A percentile compares a stretch with the other conserved stretches of the same genome.
phyloP scores from a whole-genome alignment of 2,888 invertebrate species.

The Ichneumoninae sp. region DNA sequence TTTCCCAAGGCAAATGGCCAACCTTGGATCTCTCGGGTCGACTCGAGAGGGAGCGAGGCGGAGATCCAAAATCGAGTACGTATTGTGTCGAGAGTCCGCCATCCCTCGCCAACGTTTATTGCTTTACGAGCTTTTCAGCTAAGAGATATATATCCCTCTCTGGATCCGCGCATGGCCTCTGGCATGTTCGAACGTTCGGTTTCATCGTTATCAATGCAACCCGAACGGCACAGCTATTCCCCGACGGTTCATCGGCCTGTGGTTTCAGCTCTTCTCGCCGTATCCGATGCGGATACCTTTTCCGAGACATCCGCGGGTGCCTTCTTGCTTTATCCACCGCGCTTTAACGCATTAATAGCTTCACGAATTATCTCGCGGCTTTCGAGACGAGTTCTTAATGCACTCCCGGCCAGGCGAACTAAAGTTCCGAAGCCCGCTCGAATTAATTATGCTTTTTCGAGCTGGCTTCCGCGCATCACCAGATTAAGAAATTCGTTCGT shows the following conservation, averaged over 20 bases:
- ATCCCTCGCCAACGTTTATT: constrained; percentile 39
- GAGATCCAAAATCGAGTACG: neutral
- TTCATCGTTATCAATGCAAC: constrained; percentile 47
- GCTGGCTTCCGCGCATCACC: too few species aligned
- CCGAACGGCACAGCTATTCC: neutral
- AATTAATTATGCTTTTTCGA: neutral
- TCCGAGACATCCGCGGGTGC: constrained; percentile 14
- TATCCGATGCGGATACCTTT: constrained; percentile 5
- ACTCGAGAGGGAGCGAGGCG: constrained; percentile 57
- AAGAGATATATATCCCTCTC: neutral
- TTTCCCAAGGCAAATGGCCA: constrained; percentile 73
- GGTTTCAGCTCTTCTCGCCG: neutral
- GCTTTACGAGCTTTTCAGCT: neutral
- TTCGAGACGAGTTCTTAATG: constrained; percentile 43
- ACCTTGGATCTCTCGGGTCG: constrained; percentile 70
- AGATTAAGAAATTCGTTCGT: too few species aligned
- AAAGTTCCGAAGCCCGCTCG: neutral
- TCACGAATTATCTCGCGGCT: constrained; percentile 56
- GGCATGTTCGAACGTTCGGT: constrained; percentile 5
- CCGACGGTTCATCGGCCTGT: constrained; percentile 39
- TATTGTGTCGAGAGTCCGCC: constrained; percentile 44
- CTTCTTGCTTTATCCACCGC: constrained; percentile 38
- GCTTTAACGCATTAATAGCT: constrained; percentile 58
- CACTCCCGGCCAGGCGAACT: constrained; percentile 38
- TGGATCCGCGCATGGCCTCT: neutral